A percentile compares a stretch with the other conserved stretches of the same genome.
Evolutionary conservation across 2,888 invertebrate species (phyloP).

Genomic region (Antheraea assamensis): DNA sequence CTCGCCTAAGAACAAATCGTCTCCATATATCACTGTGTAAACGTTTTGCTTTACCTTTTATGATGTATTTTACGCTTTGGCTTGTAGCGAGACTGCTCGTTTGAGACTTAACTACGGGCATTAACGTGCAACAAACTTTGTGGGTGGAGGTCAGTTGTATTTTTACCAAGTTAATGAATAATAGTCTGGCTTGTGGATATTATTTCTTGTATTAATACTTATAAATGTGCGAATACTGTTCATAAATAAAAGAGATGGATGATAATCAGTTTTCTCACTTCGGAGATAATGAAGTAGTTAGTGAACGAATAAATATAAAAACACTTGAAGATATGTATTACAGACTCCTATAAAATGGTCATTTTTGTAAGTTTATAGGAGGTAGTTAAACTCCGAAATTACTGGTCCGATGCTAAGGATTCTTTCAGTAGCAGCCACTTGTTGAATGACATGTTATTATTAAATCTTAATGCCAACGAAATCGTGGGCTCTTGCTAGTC

Average conservation of each 20-base stretch:
- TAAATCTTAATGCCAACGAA: too few species aligned
- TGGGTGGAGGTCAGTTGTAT: conserved; percentile 6
- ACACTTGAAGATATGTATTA: too few species aligned
- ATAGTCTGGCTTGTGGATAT: neutral
- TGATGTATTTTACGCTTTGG: conserved; percentile 55
- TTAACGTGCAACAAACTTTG: conserved; percentile 28
- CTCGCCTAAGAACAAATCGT: conserved; percentile 57
- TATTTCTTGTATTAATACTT: neutral
- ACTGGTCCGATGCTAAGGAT: too few species aligned
- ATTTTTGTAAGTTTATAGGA: too few species aligned
- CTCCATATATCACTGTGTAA: conserved; percentile 54
- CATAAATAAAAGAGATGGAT: neutral
- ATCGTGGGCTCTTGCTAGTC: too few species aligned
- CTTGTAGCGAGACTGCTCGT: conserved; percentile 41
- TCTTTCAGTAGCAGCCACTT: too few species aligned
- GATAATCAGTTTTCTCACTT: neutral
- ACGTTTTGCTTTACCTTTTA: conserved; percentile 55
- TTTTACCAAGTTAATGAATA: conserved; percentile 11
- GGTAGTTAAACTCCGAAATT: too few species aligned
- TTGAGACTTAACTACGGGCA: conserved; percentile 45
- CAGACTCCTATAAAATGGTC: neutral
- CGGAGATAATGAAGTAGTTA: neutral
- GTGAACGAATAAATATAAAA: neutral
- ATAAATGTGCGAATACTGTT: neutral
- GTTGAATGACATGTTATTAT: too few species aligned